These are phyloP conservation scores for Chelmon rostratus DNA, from an alignment of 2,797 vertebrate genomes.

Conservation along the genomic window DNA sequence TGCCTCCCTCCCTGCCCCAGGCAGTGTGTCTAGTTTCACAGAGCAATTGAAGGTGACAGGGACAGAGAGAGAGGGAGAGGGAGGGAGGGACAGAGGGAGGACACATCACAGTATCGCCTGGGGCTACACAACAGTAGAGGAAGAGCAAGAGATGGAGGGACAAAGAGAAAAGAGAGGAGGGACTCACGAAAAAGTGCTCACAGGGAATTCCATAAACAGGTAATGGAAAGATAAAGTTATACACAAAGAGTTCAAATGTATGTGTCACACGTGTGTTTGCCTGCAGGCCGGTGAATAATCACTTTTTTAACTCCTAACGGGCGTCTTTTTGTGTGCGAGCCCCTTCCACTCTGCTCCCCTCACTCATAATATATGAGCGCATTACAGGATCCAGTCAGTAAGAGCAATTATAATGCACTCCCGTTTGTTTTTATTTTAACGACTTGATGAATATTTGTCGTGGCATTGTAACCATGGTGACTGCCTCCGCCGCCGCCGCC, in stretches of 20 bases:
- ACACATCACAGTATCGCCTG: conserved; percentile 85
- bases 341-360: conserved; percentile 50
- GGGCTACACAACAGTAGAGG: conserved; percentile 83
- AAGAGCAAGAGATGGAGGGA: conserved; percentile 80
- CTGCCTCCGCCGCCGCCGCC: conserved; percentile 74
- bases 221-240: conserved; percentile 64
- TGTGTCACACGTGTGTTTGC: conserved; percentile 15
- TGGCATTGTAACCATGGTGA: conserved; percentile 87
- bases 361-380: conserved; percentile 78
- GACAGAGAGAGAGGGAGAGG: conserved; percentile 84
- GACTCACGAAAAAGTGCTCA: conserved; percentile 67
- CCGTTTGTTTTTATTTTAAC: conserved; percentile 85
- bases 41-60: conserved; percentile 88
- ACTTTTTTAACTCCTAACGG: conserved; percentile 43
- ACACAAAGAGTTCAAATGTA: conserved; percentile 37
- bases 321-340: conserved; percentile 27
- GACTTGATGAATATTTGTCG: conserved; percentile 87
- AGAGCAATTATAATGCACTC: conserved; percentile 82
- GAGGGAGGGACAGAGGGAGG: conserved; percentile 85
- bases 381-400: conserved; percentile 76
- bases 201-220: conserved; percentile 73
- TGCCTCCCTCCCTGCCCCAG: conserved; percentile 75
- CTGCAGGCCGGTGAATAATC: conserved; percentile 37
- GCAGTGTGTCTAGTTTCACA: conserved; percentile 86
- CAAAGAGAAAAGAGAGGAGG: conserved; percentile 77